A percentile compares a stretch with the other conserved stretches of the same genome.
Conservation (phyloP, 2,797 vertebrate genomes). For the Petrocephalus schoutedeni region DNA sequence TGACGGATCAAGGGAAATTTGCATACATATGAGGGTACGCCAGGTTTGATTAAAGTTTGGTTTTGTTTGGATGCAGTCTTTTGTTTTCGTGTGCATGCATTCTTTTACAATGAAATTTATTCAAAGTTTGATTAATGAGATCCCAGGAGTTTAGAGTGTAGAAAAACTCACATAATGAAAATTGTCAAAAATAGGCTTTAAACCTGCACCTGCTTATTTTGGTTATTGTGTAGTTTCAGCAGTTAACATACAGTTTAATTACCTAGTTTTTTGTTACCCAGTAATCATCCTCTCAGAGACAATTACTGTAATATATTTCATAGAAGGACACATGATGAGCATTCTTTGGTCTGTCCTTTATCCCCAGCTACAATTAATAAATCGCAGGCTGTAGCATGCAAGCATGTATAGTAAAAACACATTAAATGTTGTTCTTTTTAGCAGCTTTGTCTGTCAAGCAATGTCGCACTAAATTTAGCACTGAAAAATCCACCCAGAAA, state of each 20-base stretch:
- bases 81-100: background rate
- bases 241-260: background rate
- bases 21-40: background rate
- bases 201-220: background rate
- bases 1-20: background rate
- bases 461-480: background rate
- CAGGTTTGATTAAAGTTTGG: background rate
- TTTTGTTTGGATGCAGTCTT: background rate
- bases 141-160: background rate
- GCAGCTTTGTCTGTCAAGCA: background rate
- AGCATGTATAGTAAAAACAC: background rate
- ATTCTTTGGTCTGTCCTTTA: background rate
- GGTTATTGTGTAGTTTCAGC: background rate
- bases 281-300: background rate
- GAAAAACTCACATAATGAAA: background rate
- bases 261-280: background rate
- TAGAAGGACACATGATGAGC: background rate
- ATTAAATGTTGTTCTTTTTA: background rate
- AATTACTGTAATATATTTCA: background rate
- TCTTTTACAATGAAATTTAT: background rate
- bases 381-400: background rate
- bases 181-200: background rate
- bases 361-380: background rate
- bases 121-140: background rate
- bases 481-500: background rate